phyloP scores from a whole-genome alignment of 2,797 vertebrate species.

The Premnoplex brunnescens region DNA sequence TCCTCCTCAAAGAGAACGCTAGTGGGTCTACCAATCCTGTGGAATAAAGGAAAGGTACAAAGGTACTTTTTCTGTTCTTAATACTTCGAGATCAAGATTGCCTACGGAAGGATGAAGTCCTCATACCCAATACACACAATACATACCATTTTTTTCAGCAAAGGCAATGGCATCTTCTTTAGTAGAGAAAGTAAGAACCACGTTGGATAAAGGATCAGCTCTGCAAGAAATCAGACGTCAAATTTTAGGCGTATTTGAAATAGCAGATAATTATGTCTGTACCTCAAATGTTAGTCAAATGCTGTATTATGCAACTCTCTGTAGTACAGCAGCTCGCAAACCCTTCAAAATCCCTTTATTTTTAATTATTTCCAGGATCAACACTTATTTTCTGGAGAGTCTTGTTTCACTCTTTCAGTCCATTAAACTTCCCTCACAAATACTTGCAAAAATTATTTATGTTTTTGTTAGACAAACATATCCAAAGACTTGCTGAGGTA shows the following conservation, averaged over 20 bases:
- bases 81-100: not conserved
- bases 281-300: not conserved
- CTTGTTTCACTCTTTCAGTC: not conserved
- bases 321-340: not conserved
- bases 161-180: slow-evolving; percentile 94
- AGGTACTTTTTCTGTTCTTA: not conserved
- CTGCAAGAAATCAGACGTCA: slow-evolving; percentile 74
- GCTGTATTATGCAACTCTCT: not conserved
- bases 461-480: not conserved
- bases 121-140: not conserved
- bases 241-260: not conserved
- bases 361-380: not conserved
- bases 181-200: slow-evolving; percentile 86
- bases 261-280: not conserved
- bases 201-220: slow-evolving; percentile 93
- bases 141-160: slow-evolving; percentile 95
- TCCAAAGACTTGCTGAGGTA: not conserved
- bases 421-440: not conserved
- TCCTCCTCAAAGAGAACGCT: not conserved
- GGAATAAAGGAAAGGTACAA: not conserved
- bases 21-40: not conserved
- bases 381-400: not conserved
- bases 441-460: not conserved
- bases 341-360: not conserved
- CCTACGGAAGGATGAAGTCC: not conserved